These are phyloP conservation scores for Sebastes minor DNA, from an alignment of 2,797 vertebrate species.

Conservation along the genomic window DNA sequence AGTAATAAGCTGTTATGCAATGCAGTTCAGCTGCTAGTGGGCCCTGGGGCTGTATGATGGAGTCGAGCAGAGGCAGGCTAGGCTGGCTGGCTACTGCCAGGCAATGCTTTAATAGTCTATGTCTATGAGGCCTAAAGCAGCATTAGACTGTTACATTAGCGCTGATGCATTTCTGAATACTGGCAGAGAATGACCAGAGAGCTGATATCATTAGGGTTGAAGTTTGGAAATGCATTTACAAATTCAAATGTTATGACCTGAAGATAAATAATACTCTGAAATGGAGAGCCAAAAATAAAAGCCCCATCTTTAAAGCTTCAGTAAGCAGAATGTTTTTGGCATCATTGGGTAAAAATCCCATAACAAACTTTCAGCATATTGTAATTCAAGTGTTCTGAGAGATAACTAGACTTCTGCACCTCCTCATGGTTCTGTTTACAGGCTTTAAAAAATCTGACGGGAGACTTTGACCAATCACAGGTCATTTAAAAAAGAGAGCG, in stretches of 20 bases:
- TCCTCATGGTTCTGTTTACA: too few species aligned
- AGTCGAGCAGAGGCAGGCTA: constrained; percentile 54
- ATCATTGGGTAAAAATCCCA: too few species aligned
- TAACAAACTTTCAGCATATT: too few species aligned
- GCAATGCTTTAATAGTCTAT: constrained; percentile 57
- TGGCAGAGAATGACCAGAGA: neutral
- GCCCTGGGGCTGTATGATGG: constrained; percentile 64
- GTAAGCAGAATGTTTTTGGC: too few species aligned
- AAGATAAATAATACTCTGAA: neutral
- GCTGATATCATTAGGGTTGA: constrained; percentile 2
- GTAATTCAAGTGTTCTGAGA: too few species aligned
- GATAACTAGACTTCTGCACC: too few species aligned
- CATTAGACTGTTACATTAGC: constrained; percentile 38
- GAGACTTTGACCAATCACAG: too few species aligned
- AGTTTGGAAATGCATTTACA: neutral
- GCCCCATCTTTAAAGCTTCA: neutral
- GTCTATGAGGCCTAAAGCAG: constrained; percentile 28
- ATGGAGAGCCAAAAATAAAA: neutral
- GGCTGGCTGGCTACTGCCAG: constrained; percentile 48
- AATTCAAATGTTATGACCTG: neutral
- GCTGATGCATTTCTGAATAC: constrained; percentile 24
- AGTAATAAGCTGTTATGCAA: constrained; percentile 76
- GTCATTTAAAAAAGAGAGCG: too few species aligned
- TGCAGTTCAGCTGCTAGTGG: constrained; percentile 66
- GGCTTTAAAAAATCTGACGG: too few species aligned